Percentiles rank a stretch among this genome's conserved stretches.
Evolutionary conservation across 2,888 invertebrate species (phyloP).

Genomic region (Drosophila parthenogenetica): DNA sequence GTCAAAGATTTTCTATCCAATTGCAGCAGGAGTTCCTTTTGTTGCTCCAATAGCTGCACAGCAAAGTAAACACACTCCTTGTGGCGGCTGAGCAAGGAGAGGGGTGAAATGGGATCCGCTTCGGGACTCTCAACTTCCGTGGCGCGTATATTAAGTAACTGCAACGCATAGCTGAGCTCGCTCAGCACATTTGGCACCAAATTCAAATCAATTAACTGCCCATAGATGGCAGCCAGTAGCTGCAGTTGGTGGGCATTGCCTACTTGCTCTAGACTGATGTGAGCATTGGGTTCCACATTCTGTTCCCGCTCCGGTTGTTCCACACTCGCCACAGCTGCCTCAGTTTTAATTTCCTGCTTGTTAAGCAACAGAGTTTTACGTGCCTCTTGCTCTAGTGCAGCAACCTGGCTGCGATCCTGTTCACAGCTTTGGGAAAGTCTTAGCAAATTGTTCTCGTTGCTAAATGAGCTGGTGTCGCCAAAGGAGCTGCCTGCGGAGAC

Average conservation of each 20-base stretch:
- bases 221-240: slow-evolving; percentile 79
- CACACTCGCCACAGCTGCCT: slow-evolving; percentile 45
- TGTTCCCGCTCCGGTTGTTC: slow-evolving; percentile 31
- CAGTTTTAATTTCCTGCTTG: slow-evolving; percentile 75
- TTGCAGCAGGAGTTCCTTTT: slow-evolving; percentile 86
- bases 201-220: slow-evolving; percentile 82
- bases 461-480: slow-evolving; percentile 81
- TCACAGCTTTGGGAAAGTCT: slow-evolving; percentile 78
- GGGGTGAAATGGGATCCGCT: neutral
- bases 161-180: slow-evolving; percentile 82
- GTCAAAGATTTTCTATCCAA: slow-evolving; percentile 87
- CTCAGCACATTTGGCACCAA: slow-evolving; percentile 83
- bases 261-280: slow-evolving; percentile 68
- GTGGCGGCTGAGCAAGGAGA: slow-evolving; percentile 24
- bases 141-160: slow-evolving; percentile 77
- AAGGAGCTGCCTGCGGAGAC: slow-evolving; percentile 48
- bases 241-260: slow-evolving; percentile 62
- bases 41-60: slow-evolving; percentile 87
- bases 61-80: slow-evolving; percentile 91
- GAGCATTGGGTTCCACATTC: neutral
- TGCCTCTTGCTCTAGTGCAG: slow-evolving; percentile 76
- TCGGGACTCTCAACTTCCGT: slow-evolving; percentile 1
- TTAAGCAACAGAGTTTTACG: slow-evolving; percentile 77
- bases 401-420: slow-evolving; percentile 75
- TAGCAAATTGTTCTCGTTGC: slow-evolving; percentile 84